Evolutionary conservation across 2,113 vertebrate genomes (phyloP).

Genomic region (Podarcis raffonei): DNA sequence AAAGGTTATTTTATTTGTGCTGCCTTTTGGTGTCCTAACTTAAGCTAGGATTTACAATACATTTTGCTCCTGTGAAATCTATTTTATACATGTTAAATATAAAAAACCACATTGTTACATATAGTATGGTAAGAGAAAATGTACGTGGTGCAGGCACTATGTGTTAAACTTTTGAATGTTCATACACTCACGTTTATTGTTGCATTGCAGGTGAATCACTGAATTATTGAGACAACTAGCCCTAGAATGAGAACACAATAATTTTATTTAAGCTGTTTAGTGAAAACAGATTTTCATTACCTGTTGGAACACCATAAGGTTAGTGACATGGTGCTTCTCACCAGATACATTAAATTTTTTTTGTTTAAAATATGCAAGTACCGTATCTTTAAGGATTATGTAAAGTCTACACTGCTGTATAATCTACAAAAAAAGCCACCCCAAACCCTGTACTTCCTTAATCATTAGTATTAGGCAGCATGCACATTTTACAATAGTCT

Average conservation of each 20-base stretch:
- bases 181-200: slow-evolving; percentile 81
- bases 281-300: neutral
- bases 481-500: slow-evolving; percentile 4
- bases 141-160: neutral
- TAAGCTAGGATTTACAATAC: neutral
- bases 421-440: neutral
- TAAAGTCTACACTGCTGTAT: neutral
- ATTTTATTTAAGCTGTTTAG: slow-evolving; percentile 38
- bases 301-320: neutral
- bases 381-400: neutral
- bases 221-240: slow-evolving; percentile 74
- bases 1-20: neutral
- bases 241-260: slow-evolving; percentile 76
- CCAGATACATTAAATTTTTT: neutral
- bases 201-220: slow-evolving; percentile 81
- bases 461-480: neutral
- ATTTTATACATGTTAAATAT: neutral
- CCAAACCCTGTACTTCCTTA: neutral
- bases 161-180: slow-evolving; percentile 12
- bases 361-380: neutral
- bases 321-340: neutral
- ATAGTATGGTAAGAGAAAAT: neutral
- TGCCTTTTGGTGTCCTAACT: neutral
- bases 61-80: neutral
- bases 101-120: neutral